Evolutionary conservation across 2,113 vertebrate genomes (phyloP), one percentile per base, ranked within the genome.

Genomic region (Neolamprologus variostigma): DNA sequence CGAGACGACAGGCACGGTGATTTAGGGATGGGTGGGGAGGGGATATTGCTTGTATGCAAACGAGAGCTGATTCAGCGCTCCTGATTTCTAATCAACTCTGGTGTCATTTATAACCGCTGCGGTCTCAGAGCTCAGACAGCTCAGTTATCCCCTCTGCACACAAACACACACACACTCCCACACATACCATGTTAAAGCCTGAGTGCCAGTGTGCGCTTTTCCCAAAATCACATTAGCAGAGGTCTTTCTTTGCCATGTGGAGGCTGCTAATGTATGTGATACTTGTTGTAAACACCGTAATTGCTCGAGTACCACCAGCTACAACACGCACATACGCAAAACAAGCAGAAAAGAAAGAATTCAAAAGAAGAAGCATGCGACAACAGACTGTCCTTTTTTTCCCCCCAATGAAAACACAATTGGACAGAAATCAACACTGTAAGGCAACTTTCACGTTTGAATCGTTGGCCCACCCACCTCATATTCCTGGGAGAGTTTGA

Each of bases 401-500:
- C 0, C 4, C 84, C 26, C 10, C 31, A 85, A 63, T 86, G 80
- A 81, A 90, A 92, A 89, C 85, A 89, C 85, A 91, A 91, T 68
- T 82, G 63, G 89, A 81, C 82, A 87, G 82, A 87, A 90, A 91
- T 86, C 87, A 50, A 88, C 87, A 79, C 7, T 80, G 9, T 42
- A 83, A 57, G 61, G 40, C n/a, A n/a, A n/a, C n/a, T n/a, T n/a
- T n/a, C n/a, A n/a, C n/a, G n/a, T n/a, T n/a, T n/a, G n/a, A n/a
- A n/a, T n/a, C n/a, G n/a, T 79, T 63, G 83, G 54, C 13, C 88
- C 76, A 91, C 97, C 94, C 95, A 99, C 98, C 98, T 99, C 98
- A 4, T 99, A 99, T 92, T 99, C 98, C 95, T 99, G 98, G 57
- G 98, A 99, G 82, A 99, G 97, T 94, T 99, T 99, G 86, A 99